Base-by-base conservation (phyloP, 2,888 invertebrate genomes). In the Nemapogon koenigi region DNA sequence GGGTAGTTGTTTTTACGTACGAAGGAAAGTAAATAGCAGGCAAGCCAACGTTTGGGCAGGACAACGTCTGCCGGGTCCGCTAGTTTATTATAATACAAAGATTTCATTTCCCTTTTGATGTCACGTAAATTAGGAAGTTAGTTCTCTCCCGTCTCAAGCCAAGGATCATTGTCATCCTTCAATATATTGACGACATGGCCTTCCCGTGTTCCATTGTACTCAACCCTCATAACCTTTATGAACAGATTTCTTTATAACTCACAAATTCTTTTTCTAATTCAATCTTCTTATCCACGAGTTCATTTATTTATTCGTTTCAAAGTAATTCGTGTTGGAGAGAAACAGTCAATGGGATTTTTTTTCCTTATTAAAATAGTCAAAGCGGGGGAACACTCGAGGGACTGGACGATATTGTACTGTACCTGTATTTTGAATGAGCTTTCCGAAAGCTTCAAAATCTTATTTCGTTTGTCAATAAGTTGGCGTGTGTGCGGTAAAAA, bases 301-400 rank as follows among this genome's bases (percentile, higher is more conserved):
- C 46, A 63, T 70, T 72, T 69, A 72, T 72, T 70, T 69, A 66
- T 67, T 63, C 67, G 63, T 62, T 67, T 64, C 66, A 67, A 71
- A 69, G 69, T 71, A 70, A 71, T 71, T 67, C 62, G 48, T 53
- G 39, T 26, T 16, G 30, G 53, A 51, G 57, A 59, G 43, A 46
- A 46, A 43, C 60, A 57, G 58, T 56, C 55, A 52, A 58, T 63
- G 46, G 52, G 51, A 55, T 52, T 68, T 70, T 67, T n/a, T 68
- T 67, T 39, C 71, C 64, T 64, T 73, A 73, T 73, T 75, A 76
- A 68, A 73, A 70, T 68, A 71, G 70, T 67, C 69, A 61, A 70
- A 53, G 62, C 16, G 63, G 59, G 60, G 62, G 53, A 56, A 51
- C 49, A 46, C 64, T 53, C 62, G 41, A 53, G 67, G 67, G 70